Base-by-base conservation (phyloP, 2,888 invertebrate species). In the Brachyptera putata region DNA sequence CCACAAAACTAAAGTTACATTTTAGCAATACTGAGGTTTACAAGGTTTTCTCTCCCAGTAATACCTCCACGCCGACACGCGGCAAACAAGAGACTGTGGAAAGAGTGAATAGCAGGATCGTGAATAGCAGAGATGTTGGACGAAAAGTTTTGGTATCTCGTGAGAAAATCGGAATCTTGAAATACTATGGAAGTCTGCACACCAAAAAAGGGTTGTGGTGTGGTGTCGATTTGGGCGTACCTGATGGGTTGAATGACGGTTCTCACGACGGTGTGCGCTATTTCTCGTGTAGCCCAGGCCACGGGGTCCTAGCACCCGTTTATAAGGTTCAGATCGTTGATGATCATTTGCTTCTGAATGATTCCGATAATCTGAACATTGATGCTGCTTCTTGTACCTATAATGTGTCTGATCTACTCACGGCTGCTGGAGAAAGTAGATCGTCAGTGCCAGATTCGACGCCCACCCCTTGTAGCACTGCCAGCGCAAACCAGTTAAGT, bases 251-350 rank as follows among this genome's bases (percentile, higher is more conserved):
- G 67, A 80, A 85, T 18, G n/a, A n/a, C n/a, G 30, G 30, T 30
- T 11, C 7, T 5, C 30, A 30, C 73, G 82, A 86, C 74, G 86
- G 86, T 43, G 76, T 80, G 43, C 76, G 80, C 14, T 86, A 86
- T 71, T 86, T 86, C 72, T 73, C 73, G 11, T 86, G 85, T 70
- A 72, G 75, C 21, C 76, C 77, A 4, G 75, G 75, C 48, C 78
- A 80, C 69, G 86, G 86, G 13, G 77, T 86, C 66, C 82, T 87
- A 73, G 84, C 82, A 39, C 84, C 84, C 30, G 72, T 79, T 26
- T 72, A 75, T 43, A 83, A 82, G 71, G 81, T 84, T n/a, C 65
- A 68, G 2, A 7, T 46, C 4, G 30, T 7, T 7, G n/a, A n/a
- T n/a, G n/a, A n/a, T n/a, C n/a, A n/a, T n/a, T n/a, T n/a, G n/a